A percentile compares a stretch with the other conserved stretches of the same genome.
phyloP scores from a whole-genome alignment of 1,140 invertebrate species.

The Charaxes varanes region DNA sequence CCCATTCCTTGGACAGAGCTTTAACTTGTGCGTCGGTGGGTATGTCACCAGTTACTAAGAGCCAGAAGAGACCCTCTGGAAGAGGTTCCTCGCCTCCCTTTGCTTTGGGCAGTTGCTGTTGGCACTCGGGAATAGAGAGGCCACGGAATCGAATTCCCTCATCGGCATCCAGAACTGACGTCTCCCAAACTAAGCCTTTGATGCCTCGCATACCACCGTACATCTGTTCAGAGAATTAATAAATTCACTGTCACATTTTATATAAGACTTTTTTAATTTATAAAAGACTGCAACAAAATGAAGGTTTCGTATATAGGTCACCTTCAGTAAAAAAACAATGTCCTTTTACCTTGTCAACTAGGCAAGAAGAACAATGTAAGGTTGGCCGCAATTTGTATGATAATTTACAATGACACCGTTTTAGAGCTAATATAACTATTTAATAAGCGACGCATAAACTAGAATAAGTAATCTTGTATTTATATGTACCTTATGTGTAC shows the following conservation, averaged over 20 bases:
- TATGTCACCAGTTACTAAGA: conserved; percentile 93
- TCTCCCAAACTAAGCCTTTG: conserved; percentile 95
- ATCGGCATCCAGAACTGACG: conserved; percentile 95
- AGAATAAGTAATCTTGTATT: too few species aligned
- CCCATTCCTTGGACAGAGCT: conserved; percentile 93
- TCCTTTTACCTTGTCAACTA: conserved; percentile 20
- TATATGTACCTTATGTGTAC: too few species aligned
- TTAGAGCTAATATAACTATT: too few species aligned
- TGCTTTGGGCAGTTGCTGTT: conserved; percentile 91
- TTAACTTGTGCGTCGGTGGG: conserved; percentile 89
- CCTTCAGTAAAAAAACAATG: too few species aligned
- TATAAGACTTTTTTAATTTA: too few species aligned
- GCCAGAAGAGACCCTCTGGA: conserved; percentile 97
- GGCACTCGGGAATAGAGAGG: conserved; percentile 96
- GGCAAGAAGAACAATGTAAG: conserved; percentile 11
- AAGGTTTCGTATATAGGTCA: too few species aligned
- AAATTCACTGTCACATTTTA: too few species aligned
- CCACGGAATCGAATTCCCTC: conserved; percentile 97
- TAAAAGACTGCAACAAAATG: too few species aligned
- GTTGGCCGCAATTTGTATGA: conserved; percentile 7
- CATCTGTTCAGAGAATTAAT: too few species aligned
- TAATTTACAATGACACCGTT: conserved; percentile 3
- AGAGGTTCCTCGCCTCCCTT: conserved; percentile 90
- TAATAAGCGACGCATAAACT: too few species aligned
- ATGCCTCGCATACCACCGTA: conserved; percentile 99